Percentiles rank a stretch among this genome's conserved stretches.
Conservation (phyloP, 2,888 invertebrate species). For the Cacoxenus indagator region DNA sequence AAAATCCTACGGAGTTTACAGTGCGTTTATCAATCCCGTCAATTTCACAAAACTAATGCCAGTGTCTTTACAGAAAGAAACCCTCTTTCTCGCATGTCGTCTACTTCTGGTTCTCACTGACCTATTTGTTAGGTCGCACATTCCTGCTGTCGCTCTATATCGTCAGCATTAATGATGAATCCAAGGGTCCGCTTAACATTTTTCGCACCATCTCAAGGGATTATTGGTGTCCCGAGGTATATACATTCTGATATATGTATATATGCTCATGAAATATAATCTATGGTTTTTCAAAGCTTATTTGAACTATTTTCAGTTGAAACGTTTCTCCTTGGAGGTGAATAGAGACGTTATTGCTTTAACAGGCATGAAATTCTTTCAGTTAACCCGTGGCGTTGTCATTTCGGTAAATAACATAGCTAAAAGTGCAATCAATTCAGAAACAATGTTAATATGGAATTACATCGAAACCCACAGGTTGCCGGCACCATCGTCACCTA, state of each 20-base stretch:
- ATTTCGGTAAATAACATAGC: slow-evolving; percentile 55
- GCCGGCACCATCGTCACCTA: slow-evolving; percentile 75
- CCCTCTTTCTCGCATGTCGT: slow-evolving; percentile 69
- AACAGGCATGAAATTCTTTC: slow-evolving; percentile 69
- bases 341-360: slow-evolving; percentile 66
- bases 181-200: slow-evolving; percentile 67
- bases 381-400: slow-evolving; percentile 66
- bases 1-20: slow-evolving; percentile 74
- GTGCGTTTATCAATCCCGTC: slow-evolving; percentile 51
- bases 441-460: too few species aligned
- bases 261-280: too few species aligned
- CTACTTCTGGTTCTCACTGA: slow-evolving; percentile 75
- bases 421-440: not conserved
- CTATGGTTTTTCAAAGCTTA: not conserved
- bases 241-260: not conserved
- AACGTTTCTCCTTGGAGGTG: slow-evolving; percentile 69
- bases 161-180: slow-evolving; percentile 74
- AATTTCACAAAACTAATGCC: not conserved
- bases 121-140: slow-evolving; percentile 73
- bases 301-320: slow-evolving; percentile 53
- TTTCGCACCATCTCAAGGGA: slow-evolving; percentile 70
- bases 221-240: slow-evolving; percentile 72
- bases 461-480: slow-evolving; percentile 65
- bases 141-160: slow-evolving; percentile 73
- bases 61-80: slow-evolving; percentile 58